A percentile compares a stretch with the other conserved stretches of the same genome.
Evolutionary conservation across 23 tunicate genomes (phyloP).

Genomic region (Trididemnum clinides): DNA sequence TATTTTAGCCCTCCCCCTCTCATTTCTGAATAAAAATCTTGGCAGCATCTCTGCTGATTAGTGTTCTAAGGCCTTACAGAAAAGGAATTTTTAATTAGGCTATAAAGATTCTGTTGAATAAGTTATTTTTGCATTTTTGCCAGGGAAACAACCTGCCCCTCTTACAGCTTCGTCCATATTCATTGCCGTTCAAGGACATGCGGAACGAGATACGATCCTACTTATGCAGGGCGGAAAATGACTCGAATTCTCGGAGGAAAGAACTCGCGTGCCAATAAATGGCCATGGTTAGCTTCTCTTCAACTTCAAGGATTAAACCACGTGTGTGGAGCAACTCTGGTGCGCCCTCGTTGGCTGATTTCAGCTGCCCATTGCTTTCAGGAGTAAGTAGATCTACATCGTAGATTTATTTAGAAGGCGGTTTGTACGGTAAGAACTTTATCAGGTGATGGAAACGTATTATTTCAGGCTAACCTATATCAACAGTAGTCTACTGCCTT

Average conservation of each 20-base stretch:
- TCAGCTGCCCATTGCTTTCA: conserved; percentile 94
- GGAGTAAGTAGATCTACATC: too few species aligned
- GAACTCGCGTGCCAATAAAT: conserved; percentile 55
- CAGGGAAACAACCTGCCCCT: not conserved
- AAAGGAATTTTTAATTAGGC: too few species aligned
- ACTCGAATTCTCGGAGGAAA: conserved; percentile 69
- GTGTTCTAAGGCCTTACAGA: too few species aligned
- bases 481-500: too few species aligned
- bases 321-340: conserved; percentile 84
- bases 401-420: too few species aligned
- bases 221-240: not conserved
- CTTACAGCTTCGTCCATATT: conserved; percentile 40
- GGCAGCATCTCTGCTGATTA: too few species aligned
- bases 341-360: conserved; percentile 63
- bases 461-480: too few species aligned
- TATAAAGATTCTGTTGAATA: not conserved
- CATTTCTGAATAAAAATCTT: too few species aligned
- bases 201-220: conserved; percentile 42
- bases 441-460: too few species aligned
- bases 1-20: too few species aligned
- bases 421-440: too few species aligned
- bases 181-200: conserved; percentile 46
- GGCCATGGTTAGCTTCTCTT: conserved; percentile 88
- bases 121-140: not conserved
- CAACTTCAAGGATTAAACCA: conserved; percentile 68